Percentiles rank a stretch among this genome's conserved stretches.
Conservation (phyloP, 2,888 invertebrate genomes). For the Mimachlamys varia region DNA sequence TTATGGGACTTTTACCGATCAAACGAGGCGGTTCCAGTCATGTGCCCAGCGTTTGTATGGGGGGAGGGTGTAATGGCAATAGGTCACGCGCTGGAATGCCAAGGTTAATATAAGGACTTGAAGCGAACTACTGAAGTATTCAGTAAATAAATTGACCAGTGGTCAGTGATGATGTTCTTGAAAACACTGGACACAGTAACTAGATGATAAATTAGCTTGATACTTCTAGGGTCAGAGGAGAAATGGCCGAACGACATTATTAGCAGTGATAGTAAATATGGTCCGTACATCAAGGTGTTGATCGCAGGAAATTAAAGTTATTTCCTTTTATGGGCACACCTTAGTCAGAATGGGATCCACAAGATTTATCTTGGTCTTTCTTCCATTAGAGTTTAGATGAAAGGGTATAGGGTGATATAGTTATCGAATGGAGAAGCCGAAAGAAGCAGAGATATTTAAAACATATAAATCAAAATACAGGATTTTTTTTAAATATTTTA, state of each 20-base stretch:
- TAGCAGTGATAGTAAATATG: constrained; percentile 7
- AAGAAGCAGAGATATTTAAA: not conserved
- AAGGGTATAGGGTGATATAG: not conserved
- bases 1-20: constrained; percentile 15
- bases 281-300: not conserved
- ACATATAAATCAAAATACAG: not conserved
- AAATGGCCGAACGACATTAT: not conserved
- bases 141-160: constrained; percentile 19
- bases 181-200: constrained; percentile 9
- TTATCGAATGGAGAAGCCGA: not conserved
- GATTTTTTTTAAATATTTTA: too few relatives aligned
- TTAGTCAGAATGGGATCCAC: not conserved
- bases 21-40: constrained; percentile 23
- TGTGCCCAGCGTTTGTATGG: constrained; percentile 14
- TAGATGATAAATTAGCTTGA: constrained; percentile 15
- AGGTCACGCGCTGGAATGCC: constrained; percentile 31
- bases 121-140: constrained; percentile 22
- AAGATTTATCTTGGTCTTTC: not conserved
- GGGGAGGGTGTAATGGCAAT: constrained; percentile 18
- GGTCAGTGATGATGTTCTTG: constrained; percentile 31
- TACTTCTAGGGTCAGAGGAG: not conserved
- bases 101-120: constrained; percentile 26
- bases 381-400: constrained; percentile 15
- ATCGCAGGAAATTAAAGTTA: constrained; percentile 10
- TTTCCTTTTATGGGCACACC: not conserved